Evolutionary conservation across 2,113 vertebrate genomes (phyloP).

Genomic region (Passerina amoena): DNA sequence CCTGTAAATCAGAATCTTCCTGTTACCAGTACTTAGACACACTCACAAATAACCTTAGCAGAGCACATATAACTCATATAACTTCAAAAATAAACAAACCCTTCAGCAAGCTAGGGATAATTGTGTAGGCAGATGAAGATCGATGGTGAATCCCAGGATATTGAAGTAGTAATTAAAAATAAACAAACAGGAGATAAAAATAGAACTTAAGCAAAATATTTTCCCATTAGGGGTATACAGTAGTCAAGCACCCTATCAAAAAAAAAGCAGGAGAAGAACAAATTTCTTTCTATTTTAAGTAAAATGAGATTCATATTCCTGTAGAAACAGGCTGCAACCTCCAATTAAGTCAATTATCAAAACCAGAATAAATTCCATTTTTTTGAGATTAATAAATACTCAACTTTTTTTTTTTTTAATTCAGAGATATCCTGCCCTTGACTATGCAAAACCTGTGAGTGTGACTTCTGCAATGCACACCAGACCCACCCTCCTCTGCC

Average conservation of each 20-base stretch:
- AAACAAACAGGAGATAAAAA: slow-evolving; percentile 63
- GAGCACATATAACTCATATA: background rate
- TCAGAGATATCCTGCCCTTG: background rate
- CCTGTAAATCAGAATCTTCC: background rate
- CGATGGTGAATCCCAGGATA: slow-evolving; percentile 37
- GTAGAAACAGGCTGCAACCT: background rate
- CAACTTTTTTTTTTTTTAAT: background rate
- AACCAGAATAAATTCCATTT: background rate
- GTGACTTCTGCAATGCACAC: background rate
- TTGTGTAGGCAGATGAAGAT: slow-evolving; percentile 60
- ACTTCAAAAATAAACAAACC: slow-evolving; percentile 52
- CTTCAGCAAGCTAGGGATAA: slow-evolving; percentile 40
- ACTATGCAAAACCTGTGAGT: background rate
- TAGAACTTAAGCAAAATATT: slow-evolving; percentile 54
- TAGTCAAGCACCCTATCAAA: slow-evolving; percentile 20
- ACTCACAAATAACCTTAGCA: background rate
- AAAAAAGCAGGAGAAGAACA: background rate
- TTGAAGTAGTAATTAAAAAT: slow-evolving; percentile 64
- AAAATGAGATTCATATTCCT: background rate
- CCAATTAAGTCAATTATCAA: background rate
- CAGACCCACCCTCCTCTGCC: background rate
- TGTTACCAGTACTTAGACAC: background rate
- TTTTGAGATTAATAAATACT: background rate
- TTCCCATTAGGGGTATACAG: background rate
- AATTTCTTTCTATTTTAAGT: slow-evolving; percentile 23